phyloP scores from a whole-genome alignment of 1,140 invertebrate species.

The Brachionus rotundiformis region DNA sequence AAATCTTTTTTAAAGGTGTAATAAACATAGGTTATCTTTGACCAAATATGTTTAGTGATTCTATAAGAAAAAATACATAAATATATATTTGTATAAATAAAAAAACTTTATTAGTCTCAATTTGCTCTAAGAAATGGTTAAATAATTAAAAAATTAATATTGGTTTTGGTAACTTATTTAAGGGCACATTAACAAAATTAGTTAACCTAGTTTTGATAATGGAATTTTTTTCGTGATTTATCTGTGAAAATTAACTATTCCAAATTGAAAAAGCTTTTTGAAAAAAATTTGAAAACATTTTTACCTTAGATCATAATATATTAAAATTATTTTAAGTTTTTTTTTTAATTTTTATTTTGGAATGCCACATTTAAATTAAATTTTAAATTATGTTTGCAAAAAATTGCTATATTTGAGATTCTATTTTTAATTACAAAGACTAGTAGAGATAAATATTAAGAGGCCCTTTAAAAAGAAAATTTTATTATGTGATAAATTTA shows the following conservation, averaged over 20 bases:
- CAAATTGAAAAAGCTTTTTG: not conserved
- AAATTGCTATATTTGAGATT: not conserved
- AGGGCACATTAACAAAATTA: not conserved
- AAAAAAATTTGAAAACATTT: not conserved
- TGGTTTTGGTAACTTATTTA: not conserved
- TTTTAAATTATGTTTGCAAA: conserved; percentile 2
- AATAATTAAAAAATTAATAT: not conserved
- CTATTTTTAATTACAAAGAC: not conserved
- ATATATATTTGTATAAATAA: not conserved
- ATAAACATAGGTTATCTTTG: not conserved
- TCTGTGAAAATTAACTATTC: no score
- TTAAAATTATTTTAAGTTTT: not conserved
- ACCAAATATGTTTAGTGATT: not conserved
- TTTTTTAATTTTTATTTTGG: not conserved
- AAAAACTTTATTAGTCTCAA: not conserved
- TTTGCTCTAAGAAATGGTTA: not conserved
- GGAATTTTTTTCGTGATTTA: not conserved
- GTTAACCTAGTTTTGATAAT: conserved; percentile 9
- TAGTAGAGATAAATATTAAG: not conserved
- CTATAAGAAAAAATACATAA: not conserved
- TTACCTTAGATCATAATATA: not conserved
- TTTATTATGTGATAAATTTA: not conserved
- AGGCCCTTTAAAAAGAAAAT: not conserved
- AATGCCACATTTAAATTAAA: conserved; percentile 10
- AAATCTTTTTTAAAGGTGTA: not conserved